Base-by-base conservation (phyloP, 2,888 invertebrate species). In the Drosophila yooni region DNA sequence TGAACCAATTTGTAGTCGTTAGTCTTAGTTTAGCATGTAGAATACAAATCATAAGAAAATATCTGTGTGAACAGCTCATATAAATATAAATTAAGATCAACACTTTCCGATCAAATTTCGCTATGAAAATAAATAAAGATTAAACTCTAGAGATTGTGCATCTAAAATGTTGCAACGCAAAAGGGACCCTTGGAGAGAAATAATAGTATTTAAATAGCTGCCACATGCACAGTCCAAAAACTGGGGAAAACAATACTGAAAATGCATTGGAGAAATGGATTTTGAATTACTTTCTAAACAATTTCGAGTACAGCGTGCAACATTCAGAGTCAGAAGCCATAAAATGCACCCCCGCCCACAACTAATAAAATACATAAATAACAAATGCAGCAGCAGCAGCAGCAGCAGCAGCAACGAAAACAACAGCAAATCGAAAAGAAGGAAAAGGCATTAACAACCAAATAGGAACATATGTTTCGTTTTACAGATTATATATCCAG, bases 391-490 rank as follows among this genome's bases (percentile, higher is more conserved):
- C 58, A 51, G 48, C 48, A 36, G 50, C 64, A 66, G 58, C 70
- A 66, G 33, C 62, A 21, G 36, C 53, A 33, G 46, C 43, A 65
- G 52, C 38, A 29, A 52, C 58, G 63, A 46, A 21, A 73, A 51
- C 31, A 25, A 62, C 53, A 71, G 54, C 33, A 60, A 61, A 57
- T 58, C 31, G 53, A 75, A 62, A 57, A 68, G 63, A 59, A 73
- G 57, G 70, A 73, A 76, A 70, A 72, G 68, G 70, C 82, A 82
- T 82, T 76, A 83, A 87, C 80, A 84, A 75, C 82, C 76, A 81
- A 88, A 89, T 84, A 85, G 76, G 79, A 87, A 89, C 86, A 87
- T 83, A 87, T 87, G 86, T 89, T 87, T 88, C 82, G 73, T 66
- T 66, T 89, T 89, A 89, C 84, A 87, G 87, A 84, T 84, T 87